Conservation (phyloP, 2,888 invertebrate species). For the Toxonevra muliebris region DNA sequence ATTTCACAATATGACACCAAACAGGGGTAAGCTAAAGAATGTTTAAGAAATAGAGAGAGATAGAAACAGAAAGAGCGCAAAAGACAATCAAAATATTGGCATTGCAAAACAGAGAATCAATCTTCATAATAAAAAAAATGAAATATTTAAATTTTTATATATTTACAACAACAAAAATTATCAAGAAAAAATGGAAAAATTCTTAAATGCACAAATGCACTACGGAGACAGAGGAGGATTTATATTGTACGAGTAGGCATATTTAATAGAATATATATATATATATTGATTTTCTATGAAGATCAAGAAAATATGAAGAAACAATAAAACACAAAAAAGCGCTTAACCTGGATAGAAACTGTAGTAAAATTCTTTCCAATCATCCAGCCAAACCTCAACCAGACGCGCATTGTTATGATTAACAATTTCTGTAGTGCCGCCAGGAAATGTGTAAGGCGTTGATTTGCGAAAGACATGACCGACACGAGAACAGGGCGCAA, state of each 20-base stretch:
- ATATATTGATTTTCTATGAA: neutral
- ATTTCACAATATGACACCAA: neutral
- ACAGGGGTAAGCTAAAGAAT: no score
- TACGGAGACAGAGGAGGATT: neutral
- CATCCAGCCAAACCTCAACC: constrained; percentile 99
- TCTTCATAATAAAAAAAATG: neutral
- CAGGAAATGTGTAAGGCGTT: constrained; percentile 98
- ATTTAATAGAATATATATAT: neutral
- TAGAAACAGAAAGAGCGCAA: neutral
- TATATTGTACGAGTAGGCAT: neutral
- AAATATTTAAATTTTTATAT: neutral
- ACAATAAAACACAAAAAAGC: neutral
- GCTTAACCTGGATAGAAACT: constrained; percentile 93
- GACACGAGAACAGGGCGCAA: constrained; percentile 93
- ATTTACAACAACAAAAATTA: neutral
- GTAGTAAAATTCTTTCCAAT: constrained; percentile 99
- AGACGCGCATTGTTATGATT: constrained; percentile 99
- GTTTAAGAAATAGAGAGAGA: no score
- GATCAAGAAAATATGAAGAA: constrained; percentile 14
- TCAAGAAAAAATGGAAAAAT: neutral
- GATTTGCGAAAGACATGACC: constrained; percentile 98
- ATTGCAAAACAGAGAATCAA: neutral
- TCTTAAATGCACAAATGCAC: neutral
- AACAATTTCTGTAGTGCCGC: constrained; percentile 95
- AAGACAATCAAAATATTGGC: neutral